Percentiles rank a stretch among this genome's conserved stretches.
These are phyloP conservation scores for Stomatorhinus walkeri DNA, from an alignment of 2,797 vertebrate species.

Conservation along the genomic window DNA sequence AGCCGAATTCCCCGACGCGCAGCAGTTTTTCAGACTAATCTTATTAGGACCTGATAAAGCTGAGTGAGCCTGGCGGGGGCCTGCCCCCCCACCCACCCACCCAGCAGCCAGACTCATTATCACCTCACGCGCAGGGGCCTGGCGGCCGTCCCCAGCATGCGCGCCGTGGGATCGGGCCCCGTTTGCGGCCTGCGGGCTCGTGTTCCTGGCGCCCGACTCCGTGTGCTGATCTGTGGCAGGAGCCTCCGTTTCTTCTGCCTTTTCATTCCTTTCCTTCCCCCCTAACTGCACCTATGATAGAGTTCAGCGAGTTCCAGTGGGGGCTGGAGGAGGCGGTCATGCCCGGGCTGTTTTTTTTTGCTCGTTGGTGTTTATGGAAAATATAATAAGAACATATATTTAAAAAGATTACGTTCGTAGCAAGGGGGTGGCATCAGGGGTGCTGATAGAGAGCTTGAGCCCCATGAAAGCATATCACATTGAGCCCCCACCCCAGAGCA, in stretches of 20 bases:
- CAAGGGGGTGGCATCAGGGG: neutral
- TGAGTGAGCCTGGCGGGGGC: constrained; percentile 24
- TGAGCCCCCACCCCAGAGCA: neutral
- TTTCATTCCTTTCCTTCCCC: neutral
- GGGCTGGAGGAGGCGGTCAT: neutral
- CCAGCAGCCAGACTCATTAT: constrained; percentile 54
- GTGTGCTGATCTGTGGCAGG: neutral
- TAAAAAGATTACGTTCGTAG: neutral
- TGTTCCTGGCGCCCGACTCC: neutral
- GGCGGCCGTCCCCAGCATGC: constrained; percentile 43
- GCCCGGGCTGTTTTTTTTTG: neutral
- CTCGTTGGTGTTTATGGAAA: neutral
- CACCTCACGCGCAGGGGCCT: constrained; percentile 43
- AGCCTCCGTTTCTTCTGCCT: neutral
- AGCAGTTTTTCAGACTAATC: constrained; percentile 61
- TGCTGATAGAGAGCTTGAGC: neutral
- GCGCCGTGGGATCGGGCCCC: constrained; percentile 21
- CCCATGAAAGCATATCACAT: neutral
- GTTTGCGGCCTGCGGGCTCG: neutral
- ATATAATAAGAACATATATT: neutral
- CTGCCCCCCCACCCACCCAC: constrained; percentile 35
- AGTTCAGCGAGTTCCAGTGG: neutral
- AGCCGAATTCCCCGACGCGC: constrained; percentile 68
- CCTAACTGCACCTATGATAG: neutral
- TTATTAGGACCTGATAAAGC: constrained; percentile 62